Conservation (phyloP, 2,797 vertebrate species). For the Euthynnus affinis region DNA sequence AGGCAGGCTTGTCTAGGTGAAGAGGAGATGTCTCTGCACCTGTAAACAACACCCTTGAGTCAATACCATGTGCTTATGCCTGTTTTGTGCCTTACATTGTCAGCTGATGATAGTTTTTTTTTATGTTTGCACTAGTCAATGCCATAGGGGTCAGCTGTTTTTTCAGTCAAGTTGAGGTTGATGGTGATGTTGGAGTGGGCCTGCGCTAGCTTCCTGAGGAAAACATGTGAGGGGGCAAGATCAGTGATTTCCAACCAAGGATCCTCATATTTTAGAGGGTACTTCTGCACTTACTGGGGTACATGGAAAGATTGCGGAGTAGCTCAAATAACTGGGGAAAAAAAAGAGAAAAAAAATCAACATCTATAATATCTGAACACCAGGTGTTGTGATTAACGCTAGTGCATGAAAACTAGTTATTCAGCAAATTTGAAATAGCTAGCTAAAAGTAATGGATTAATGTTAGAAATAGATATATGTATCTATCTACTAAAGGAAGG, state of each 20-base stretch:
- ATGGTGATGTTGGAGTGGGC: conserved; percentile 30
- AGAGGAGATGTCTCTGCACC: neutral
- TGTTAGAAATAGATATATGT: too few species aligned
- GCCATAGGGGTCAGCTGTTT: conserved; percentile 10
- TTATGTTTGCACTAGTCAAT: neutral
- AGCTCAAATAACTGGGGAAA: neutral
- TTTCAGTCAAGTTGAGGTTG: conserved; percentile 18
- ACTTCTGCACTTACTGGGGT: neutral
- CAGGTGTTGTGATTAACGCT: neutral
- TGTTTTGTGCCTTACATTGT: neutral
- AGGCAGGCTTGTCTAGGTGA: neutral
- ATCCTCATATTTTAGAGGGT: neutral
- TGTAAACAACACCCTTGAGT: conserved; percentile 3
- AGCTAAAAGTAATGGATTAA: too few species aligned
- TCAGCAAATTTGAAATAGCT: neutral
- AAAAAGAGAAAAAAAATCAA: neutral
- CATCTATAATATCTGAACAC: neutral
- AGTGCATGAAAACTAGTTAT: neutral
- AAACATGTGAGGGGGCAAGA: neutral
- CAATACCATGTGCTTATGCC: neutral
- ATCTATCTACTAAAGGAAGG: too few species aligned
- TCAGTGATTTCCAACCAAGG: neutral
- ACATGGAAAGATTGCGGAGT: neutral
- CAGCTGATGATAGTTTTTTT: neutral
- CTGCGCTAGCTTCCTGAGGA: conserved; percentile 9